phyloP scores from a whole-genome alignment of 2,888 invertebrate genomes.

The Aleiodes testaceus region DNA sequence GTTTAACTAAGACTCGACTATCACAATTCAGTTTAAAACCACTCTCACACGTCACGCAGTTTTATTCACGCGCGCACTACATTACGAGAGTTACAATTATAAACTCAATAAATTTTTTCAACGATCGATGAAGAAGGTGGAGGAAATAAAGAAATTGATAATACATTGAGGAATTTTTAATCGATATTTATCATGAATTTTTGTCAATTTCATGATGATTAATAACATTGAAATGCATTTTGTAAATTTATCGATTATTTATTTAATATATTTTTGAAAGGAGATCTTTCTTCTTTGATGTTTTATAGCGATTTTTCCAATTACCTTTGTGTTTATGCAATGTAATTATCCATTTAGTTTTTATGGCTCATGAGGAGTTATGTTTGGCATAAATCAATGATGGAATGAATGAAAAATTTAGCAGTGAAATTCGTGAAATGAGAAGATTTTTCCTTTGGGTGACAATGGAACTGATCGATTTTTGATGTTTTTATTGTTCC shows the following conservation, averaged over 20 bases:
- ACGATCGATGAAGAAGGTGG: not conserved
- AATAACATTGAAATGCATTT: constrained; percentile 2
- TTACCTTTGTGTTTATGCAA: too few relatives aligned
- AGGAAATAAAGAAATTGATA: not conserved
- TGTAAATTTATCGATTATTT: constrained; percentile 35
- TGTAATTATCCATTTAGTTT: too few relatives aligned
- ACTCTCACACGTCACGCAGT: constrained; percentile 48
- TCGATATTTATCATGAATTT: constrained; percentile 12
- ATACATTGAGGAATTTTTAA: not conserved
- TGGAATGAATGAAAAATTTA: too few relatives aligned
- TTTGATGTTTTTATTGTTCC: too few relatives aligned
- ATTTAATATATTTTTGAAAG: constrained; percentile 14
- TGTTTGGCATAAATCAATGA: too few relatives aligned
- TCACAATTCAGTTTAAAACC: constrained; percentile 64
- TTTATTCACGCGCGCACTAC: constrained; percentile 38
- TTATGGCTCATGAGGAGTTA: too few relatives aligned
- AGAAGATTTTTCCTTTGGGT: constrained; percentile 56
- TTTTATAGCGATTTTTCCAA: too few relatives aligned
- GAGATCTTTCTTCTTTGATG: not conserved
- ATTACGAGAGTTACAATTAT: constrained; percentile 28
- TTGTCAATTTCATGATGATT: constrained; percentile 32
- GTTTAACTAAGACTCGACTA: constrained; percentile 62
- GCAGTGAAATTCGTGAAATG: too few relatives aligned
- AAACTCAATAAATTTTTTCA: constrained; percentile 25
- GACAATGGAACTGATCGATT: too few relatives aligned